Base-by-base conservation (phyloP, 2,797 vertebrate genomes). In the Esox lucius region DNA sequence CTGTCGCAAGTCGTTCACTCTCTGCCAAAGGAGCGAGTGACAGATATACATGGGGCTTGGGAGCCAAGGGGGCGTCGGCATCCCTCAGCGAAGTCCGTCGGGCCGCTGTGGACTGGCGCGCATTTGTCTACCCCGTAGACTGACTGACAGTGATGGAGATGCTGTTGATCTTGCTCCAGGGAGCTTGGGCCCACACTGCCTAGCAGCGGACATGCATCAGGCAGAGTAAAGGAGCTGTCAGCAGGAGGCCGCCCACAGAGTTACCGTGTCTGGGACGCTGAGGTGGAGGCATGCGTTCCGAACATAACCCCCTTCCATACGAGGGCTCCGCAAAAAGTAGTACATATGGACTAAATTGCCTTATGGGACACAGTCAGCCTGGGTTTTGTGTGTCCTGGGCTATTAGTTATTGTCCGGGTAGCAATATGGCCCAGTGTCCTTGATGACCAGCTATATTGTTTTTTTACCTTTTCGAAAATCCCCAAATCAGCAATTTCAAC, bases 161-260 rank as follows among this genome's bases (percentile, higher is more conserved):
- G 79, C 61, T 79, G 83, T 79, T 76, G 86, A 85, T 71, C 80
- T 80, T 75, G 76, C 67, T 73, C 80, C 75, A 72, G 75, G 64
- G 76, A 26, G 28, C 22, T 17, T 6, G 8, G 2, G 48, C 24
- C 49, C 65, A 67, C 53, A 31, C 65, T 75, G 75, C 64, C 61
- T 66, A 73, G 24, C 51, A 28, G 35, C 62, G 71, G 76, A 78
- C 75, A 65, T 80, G 74, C 71, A 78, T 87, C 83, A 81, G 80
- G 78, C 61, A 53, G 56, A 4, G 28, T 48, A 80, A 74, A 75
- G 77, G 80, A n/a, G 51, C 74, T 83, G 86, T 89, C 86, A 87
- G 85, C 86, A 80, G 39, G 64, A 26, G 11, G 78, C 75, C 77
- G 4, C 31, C 70, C 42, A 22, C 33, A 80, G 79, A 87, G 49